Base-by-base conservation (phyloP, 2,888 invertebrate species). In the Cephus pulcher region DNA sequence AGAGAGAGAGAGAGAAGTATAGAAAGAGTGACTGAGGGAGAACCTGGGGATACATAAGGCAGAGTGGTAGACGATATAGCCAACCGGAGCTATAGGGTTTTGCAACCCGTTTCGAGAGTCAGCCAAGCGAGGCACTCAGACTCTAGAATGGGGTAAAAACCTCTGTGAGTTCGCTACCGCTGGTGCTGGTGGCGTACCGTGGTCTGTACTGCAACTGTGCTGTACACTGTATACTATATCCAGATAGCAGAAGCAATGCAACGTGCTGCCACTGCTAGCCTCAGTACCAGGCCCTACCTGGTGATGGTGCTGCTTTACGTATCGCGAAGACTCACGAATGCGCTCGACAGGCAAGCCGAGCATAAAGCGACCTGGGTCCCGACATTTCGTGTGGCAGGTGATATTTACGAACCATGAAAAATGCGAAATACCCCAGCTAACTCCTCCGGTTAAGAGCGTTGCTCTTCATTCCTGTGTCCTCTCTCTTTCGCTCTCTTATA, bases 91-190 rank as follows among this genome's bases (percentile, higher is more conserved):
- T 76, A 74, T 78, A 79, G 75, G 82, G 84, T 56, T 87, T 85
- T 84, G 83, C 87, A 87, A 87, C 88, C 89, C 87, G 88, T 89
- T 90, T 90, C 88, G 85, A 89, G 89, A 90, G 87, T 87, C 90
- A 90, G 88, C 89, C 84, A 85, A 89, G 89, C 90, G 89, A 87
- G 85, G 88, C 89, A 90, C 89, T 90, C 90, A 89, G 90, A 89
- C 89, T 90, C 86, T 84, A 86, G 88, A 89, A 89, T 89, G 86
- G 89, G 88, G 88, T 87, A 88, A 89, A 56, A 90, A 90, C 89
- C 87, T 89, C 89, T 85, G 89, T 88, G 88, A 89, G 89, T 88
- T 88, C 78, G 37, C 35, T 56, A 23, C 3, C 12, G 11, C 15
- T 40, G 37, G 37, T 37, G 12, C 40, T 40, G 15, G 40, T 40